phyloP scores from a whole-genome alignment of 2,797 vertebrate genomes.

The Aplochiton taeniatus region DNA sequence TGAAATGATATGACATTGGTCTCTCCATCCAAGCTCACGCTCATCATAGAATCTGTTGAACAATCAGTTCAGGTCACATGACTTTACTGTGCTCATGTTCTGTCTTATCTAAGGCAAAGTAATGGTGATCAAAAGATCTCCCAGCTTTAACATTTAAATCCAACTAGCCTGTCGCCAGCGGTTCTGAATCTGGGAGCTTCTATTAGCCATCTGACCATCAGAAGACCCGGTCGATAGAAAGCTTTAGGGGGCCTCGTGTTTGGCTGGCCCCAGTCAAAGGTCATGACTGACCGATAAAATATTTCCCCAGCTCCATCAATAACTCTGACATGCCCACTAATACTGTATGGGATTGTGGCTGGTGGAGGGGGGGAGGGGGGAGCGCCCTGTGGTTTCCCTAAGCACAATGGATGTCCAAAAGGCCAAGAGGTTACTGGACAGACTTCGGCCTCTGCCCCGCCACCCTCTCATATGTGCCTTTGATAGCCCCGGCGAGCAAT shows the following conservation, averaged over 20 bases:
- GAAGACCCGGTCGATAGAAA: slow-evolving; percentile 59
- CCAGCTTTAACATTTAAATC: no score
- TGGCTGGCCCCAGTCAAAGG: slow-evolving; percentile 75
- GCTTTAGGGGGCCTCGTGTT: slow-evolving; percentile 71
- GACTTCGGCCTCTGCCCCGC: slow-evolving; percentile 60
- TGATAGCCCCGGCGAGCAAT: slow-evolving; percentile 74
- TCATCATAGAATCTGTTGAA: no score
- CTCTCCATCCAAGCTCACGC: no score
- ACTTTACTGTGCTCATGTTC: no score
- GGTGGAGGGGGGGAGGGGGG: slow-evolving; percentile 39
- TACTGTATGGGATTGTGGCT: slow-evolving; percentile 77
- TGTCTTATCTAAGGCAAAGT: no score
- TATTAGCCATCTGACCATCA: slow-evolving; percentile 65
- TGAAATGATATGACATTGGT: no score
- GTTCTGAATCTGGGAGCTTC: slow-evolving; percentile 58
- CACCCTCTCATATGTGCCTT: slow-evolving; percentile 74
- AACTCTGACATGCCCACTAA: slow-evolving; percentile 75
- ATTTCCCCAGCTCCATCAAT: slow-evolving; percentile 76
- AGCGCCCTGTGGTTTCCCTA: slow-evolving; percentile 48
- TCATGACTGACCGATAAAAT: slow-evolving; percentile 80
- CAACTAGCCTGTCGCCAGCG: slow-evolving; percentile 19
- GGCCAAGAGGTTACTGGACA: slow-evolving; percentile 79
- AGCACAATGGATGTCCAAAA: slow-evolving; percentile 70
- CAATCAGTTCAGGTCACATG: no score
- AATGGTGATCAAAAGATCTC: no score